Conservation (phyloP, 1,140 invertebrate species). For the Orius insidiosus region DNA sequence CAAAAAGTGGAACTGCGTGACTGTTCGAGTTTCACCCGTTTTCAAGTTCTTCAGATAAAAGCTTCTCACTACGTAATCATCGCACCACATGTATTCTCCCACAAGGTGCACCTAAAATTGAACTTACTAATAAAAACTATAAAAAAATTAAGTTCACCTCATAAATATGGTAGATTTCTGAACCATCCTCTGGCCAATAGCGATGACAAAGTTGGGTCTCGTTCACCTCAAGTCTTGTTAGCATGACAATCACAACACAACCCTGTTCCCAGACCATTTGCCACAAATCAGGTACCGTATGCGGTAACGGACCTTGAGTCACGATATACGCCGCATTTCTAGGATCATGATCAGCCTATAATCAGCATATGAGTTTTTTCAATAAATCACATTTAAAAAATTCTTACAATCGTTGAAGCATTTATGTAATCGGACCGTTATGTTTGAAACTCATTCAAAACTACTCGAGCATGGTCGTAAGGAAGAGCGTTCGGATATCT, state of each 20-base stretch:
- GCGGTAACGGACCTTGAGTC: constrained; percentile 70
- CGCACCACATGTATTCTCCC: constrained; percentile 98
- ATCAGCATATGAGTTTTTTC: too few relatives aligned
- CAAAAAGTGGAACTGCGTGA: constrained; percentile 98
- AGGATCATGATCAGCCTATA: constrained; percentile 91
- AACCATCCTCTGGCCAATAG: constrained; percentile 95
- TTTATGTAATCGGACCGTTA: constrained; percentile 84
- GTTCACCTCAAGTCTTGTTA: constrained; percentile 82
- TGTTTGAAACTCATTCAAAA: constrained; percentile 73
- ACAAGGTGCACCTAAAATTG: constrained; percentile 79
- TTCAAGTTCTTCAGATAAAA: constrained; percentile 97
- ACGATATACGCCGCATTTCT: constrained; percentile 93
- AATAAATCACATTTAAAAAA: too few relatives aligned
- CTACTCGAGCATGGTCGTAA: constrained; percentile 81
- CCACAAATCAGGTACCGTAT: constrained; percentile 80
- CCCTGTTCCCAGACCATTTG: constrained; percentile 98
- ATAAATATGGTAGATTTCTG: constrained; percentile 93
- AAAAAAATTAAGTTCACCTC: constrained; percentile 44
- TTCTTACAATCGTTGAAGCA: constrained; percentile 85
- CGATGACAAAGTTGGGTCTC: constrained; percentile 80
- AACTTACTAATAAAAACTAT: constrained; percentile 5
- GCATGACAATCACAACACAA: constrained; percentile 90
- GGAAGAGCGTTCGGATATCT: constrained; percentile 65
- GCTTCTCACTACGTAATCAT: constrained; percentile 94
- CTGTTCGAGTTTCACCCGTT: constrained; percentile 92